phyloP scores from a whole-genome alignment of 2,888 invertebrate species.

The Octonoba sinensis region DNA sequence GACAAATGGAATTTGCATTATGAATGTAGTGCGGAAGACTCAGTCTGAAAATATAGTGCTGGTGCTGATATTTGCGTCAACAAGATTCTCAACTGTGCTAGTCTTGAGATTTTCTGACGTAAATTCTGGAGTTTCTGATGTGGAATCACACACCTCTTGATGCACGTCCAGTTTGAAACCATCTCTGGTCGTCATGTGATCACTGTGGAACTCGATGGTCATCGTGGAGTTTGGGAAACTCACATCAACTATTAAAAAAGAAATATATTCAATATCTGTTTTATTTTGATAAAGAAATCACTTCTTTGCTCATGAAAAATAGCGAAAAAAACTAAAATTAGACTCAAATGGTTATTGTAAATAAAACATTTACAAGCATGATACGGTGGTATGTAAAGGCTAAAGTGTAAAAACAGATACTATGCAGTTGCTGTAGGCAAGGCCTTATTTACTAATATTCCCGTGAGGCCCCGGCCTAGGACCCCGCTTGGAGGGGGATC shows the following conservation, averaged over 20 bases:
- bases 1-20: neutral
- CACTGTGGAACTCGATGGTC: constrained; percentile 53
- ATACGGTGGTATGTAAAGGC: too few relatives aligned
- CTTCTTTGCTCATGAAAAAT: neutral
- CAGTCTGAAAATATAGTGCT: constrained; percentile 11
- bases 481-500: too few relatives aligned
- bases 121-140: constrained; percentile 20
- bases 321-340: neutral
- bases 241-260: constrained; percentile 31
- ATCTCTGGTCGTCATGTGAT: constrained; percentile 62
- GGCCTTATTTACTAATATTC: too few relatives aligned
- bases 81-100: neutral
- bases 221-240: constrained; percentile 52
- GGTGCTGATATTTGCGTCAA: constrained; percentile 17
- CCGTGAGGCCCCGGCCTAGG: too few relatives aligned
- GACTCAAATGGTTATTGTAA: too few relatives aligned
- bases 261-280: too few relatives aligned
- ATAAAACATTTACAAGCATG: too few relatives aligned
- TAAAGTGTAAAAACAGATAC: too few relatives aligned
- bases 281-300: too few relatives aligned
- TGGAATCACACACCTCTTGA: constrained; percentile 45
- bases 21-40: neutral
- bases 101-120: constrained; percentile 4
- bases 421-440: too few relatives aligned
- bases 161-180: constrained; percentile 52